Base-by-base conservation (phyloP, 1,140 invertebrate species). In the Akabosia matsudoensis region DNA sequence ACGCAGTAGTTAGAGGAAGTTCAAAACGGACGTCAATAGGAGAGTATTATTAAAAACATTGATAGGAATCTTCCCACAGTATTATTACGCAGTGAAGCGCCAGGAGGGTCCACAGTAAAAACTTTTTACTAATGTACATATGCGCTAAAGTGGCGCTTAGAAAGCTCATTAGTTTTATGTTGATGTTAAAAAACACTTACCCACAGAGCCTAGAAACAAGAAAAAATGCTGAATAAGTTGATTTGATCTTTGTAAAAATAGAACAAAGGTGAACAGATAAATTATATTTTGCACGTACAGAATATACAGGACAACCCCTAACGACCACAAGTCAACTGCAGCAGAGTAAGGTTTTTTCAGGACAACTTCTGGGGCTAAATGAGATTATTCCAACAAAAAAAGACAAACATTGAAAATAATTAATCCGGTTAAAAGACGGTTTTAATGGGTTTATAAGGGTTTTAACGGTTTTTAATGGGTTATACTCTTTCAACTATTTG, bases 271-370 rank as follows among this genome's bases (percentile, higher is more conserved):
- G 14, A 75, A 72, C 64, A 74, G 10, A 37, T 70, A 74, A 33
- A 28, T 18, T n/a, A 70, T 31, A 54, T 37, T 73, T 2, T 24
- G n/a, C 67, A 84, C 85, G 83, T 84, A 87, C 86, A 88, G 81
- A 77, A 87, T 88, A 78, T 87, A 88, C 4, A 85, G 81, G 37
- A 88, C 85, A 33, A 87, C 86, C 54, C 88, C 88, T 78, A 88
- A 81, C 82, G 85, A 87, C 88, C 88, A 89, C 80, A 89, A 84
- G 75, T 89, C 88, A 33, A 87, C 87, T 10, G 86, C 79, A 34
- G 84, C 74, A 64, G 81, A 81, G 76, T 87, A 86, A n/a, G 81
- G 79, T 26, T 85, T 83, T n/a, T 85, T 85, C 28, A 84, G 79
- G 56, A 88, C 82, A 14, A 88, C 85, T 84, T 89, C 88, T 18